Percentiles rank a stretch among this genome's conserved stretches.
Evolutionary conservation across 2,797 vertebrate species (phyloP).

Genomic region (Octomys mimax): DNA sequence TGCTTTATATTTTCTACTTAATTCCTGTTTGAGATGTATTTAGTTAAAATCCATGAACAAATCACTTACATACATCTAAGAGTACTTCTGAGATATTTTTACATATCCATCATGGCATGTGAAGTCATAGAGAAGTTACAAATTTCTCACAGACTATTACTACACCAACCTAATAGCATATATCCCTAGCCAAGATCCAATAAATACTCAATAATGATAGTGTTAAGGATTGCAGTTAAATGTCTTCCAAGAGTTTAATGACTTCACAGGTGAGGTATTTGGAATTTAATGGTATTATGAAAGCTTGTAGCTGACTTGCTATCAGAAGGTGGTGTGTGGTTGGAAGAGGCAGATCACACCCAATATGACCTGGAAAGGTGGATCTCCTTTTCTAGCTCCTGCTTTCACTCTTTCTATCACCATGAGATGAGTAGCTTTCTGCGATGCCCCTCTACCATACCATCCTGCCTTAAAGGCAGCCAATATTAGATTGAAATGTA

Average conservation of each 20-base stretch:
- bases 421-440: background rate
- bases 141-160: background rate
- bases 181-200: background rate
- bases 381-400: background rate
- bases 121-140: background rate
- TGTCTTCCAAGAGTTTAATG: background rate
- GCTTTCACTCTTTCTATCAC: background rate
- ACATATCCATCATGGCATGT: background rate
- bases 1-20: conserved; percentile 9
- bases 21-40: background rate
- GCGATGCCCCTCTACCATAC: background rate
- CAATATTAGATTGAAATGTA: background rate
- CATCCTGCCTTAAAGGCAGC: background rate
- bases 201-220: conserved; percentile 34
- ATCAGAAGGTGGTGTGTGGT: background rate
- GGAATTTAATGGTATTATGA: background rate
- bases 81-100: background rate
- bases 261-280: background rate
- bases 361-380: background rate
- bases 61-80: background rate
- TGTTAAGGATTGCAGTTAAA: background rate
- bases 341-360: background rate
- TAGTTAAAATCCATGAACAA: background rate
- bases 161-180: background rate
- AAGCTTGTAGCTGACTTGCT: background rate